Base-by-base conservation (phyloP, 2,888 invertebrate genomes). In the Meteorus colon region DNA sequence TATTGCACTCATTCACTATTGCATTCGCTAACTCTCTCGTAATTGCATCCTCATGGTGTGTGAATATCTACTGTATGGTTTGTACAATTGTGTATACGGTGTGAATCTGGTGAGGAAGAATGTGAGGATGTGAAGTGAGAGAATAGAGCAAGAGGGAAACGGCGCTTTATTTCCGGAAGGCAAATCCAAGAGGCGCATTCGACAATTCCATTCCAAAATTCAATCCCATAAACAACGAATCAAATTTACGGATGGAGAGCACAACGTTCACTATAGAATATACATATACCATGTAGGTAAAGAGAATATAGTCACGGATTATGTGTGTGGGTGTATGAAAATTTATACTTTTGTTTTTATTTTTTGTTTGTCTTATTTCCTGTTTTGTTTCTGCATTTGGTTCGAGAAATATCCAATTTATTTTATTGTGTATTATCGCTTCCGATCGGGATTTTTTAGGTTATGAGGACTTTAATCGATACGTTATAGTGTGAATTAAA, bases 241-340 rank as follows among this genome's bases (percentile, higher is more conserved):
- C 51, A 65, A 73, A 73, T 73, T 73, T 41, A 65, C 62, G 27
- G 62, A n/a, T 48, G n/a, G 48, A 48, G 77, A 69, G 74, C 74
- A 73, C 74, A 76, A 67, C 78, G 73, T 66, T 67, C 34, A 34
- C 34, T 34, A 34, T 34, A 34, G 34, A 34, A 4, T 34, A 2
- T 34, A 48, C 63, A 55, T 76, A 66, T 31, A 63, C 34, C 4
- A 48, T 48, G 0, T 16, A n/a, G n/a, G n/a, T 48, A 48, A 48
- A 48, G 2, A 48, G n/a, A n/a, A 16, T 48, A 45, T 77, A 65
- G 34, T 34, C 8, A 34, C 34, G 48, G n/a, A 24, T 55, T 55
- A 6, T 41, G n/a, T n/a, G 27, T 12, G 6, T 12, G 8, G 48
- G 24, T 37, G 19, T 24, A 34, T 60, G n/a, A 31, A 24, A 60